Conservation (phyloP, 2,797 vertebrate species). For the Darevskia mixta region DNA sequence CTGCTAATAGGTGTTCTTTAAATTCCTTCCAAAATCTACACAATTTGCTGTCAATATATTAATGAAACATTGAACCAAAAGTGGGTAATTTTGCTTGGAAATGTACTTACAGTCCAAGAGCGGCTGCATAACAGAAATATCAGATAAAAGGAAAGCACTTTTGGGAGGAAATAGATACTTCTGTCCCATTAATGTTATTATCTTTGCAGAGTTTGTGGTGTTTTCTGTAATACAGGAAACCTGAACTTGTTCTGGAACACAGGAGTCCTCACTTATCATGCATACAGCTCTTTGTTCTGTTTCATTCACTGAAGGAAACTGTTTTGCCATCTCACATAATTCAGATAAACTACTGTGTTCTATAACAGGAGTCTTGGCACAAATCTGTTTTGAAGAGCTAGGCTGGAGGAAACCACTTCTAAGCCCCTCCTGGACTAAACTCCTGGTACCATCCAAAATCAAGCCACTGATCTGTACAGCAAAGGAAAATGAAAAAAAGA, state of each 20-base stretch:
- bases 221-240: slow-evolving; percentile 87
- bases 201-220: slow-evolving; percentile 70
- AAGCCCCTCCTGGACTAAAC: slow-evolving; percentile 84
- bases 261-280: slow-evolving; percentile 68
- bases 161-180: slow-evolving; percentile 89
- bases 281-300: slow-evolving; percentile 65
- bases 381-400: background rate
- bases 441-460: slow-evolving; percentile 85
- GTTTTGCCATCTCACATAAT: slow-evolving; percentile 93
- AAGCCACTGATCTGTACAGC: slow-evolving; percentile 83
- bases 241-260: slow-evolving; percentile 81
- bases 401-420: slow-evolving; percentile 80
- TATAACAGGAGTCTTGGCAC: slow-evolving; percentile 31
- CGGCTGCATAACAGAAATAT: slow-evolving; percentile 88
- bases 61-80: slow-evolving; percentile 21
- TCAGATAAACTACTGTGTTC: slow-evolving; percentile 79
- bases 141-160: slow-evolving; percentile 91
- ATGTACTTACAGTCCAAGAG: slow-evolving; percentile 88
- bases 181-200: slow-evolving; percentile 87
- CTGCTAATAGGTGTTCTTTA: background rate
- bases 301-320: slow-evolving; percentile 76
- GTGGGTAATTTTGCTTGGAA: slow-evolving; percentile 32
- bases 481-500: slow-evolving; percentile 46
- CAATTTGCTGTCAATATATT: background rate
- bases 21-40: background rate